Base-by-base conservation (phyloP, 2,113 vertebrate species). In the Hiodon alosoides region DNA sequence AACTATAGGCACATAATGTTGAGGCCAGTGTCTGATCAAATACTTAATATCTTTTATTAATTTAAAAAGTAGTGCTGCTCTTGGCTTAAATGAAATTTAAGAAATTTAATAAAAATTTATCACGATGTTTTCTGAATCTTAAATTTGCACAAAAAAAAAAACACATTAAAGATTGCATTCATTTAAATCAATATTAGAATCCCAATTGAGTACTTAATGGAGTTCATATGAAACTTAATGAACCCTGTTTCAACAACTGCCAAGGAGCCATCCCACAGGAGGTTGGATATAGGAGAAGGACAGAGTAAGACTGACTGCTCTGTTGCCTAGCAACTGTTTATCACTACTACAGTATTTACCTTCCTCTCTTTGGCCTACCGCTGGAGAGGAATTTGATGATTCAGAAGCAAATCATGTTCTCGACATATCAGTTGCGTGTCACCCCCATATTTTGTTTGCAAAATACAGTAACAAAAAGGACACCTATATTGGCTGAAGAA, bases 281-380 rank as follows among this genome's bases (percentile, higher is more conserved):
- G 67, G 47, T 57, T 73, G 62, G n/a, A 67, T 13, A 64, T 48
- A 16, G 5, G 46, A 6, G 52, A 31, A 67, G 48, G 16, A 53
- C 48, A 10, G 58, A 68, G 64, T 16, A 77, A 79, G 67, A 50
- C 74, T 71, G 64, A 9, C 57, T 67, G 67, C 78, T 61, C 72
- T 80, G 83, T 85, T 85, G 81, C 86, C 77, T 83, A 81, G 85
- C 84, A 86, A 83, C 83, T 74, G 69, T 81, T 64, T 75, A 79
- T 83, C 79, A 79, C 16, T 78, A 79, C 79, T 78, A 69, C 47
- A 14, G 9, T 66, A 52, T 67, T 69, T 70, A 11, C 59, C 71
- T 81, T 68, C 4, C 5, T 74, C 7, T 67, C 66, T 55, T 46
- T 71, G 55, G 64, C 47, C 48, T 58, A 11, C 60, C 55, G 60